Conservation (phyloP, 2,797 vertebrate genomes). For the Brotula barbata region DNA sequence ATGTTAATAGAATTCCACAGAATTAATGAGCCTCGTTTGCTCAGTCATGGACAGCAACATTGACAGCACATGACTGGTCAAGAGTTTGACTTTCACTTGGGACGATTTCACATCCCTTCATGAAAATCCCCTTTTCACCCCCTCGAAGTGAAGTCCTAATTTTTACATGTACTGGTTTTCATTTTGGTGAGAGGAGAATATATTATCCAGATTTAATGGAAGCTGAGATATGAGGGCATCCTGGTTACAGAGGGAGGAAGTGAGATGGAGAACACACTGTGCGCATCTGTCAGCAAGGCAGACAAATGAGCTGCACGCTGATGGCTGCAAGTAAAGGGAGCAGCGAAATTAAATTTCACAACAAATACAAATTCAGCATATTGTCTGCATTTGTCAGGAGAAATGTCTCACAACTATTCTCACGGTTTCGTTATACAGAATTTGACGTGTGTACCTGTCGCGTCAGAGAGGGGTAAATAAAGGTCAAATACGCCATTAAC, state of each 20-base stretch:
- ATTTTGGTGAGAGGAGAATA: conserved; percentile 15
- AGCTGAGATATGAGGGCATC: conserved; percentile 32
- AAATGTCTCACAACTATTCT: conserved; percentile 10
- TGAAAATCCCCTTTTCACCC: not conserved
- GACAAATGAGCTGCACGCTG: conserved; percentile 20
- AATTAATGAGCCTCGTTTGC: conserved; percentile 53
- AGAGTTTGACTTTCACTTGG: conserved; percentile 33
- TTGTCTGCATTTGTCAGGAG: not conserved
- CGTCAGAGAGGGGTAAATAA: conserved; percentile 23
- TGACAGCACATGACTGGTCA: conserved; percentile 50
- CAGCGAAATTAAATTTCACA: conserved; percentile 18
- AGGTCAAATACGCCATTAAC: conserved; percentile 19
- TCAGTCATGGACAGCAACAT: conserved; percentile 42
- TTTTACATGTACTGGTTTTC: conserved; percentile 6
- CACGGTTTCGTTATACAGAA: not conserved
- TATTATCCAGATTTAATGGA: conserved; percentile 39
- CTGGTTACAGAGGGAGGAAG: conserved; percentile 35
- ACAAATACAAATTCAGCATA: conserved; percentile 2
- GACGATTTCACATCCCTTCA: too few species aligned
- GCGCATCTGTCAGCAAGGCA: conserved; percentile 10
- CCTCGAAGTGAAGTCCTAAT: conserved; percentile 22
- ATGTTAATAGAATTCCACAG: conserved; percentile 63
- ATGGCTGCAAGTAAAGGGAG: conserved; percentile 1
- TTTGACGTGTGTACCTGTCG: conserved; percentile 19
- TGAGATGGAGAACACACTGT: not conserved